Percentiles rank a stretch among this genome's conserved stretches.
Evolutionary conservation across 2,797 vertebrate species (phyloP).

Genomic region (Catamblyrhynchus diadema): DNA sequence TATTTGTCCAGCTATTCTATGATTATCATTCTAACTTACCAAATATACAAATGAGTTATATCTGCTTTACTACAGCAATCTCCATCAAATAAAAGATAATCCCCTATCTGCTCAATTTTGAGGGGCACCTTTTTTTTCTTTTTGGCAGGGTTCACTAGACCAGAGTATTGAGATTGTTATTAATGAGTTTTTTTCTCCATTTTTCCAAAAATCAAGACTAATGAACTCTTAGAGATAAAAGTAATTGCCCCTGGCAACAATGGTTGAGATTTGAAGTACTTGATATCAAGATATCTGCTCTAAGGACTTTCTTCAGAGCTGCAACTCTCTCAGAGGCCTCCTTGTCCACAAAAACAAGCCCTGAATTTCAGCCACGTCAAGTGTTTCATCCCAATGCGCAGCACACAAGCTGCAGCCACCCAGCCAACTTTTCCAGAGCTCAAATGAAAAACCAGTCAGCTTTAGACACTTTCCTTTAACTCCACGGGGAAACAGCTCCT

Average conservation of each 20-base stretch:
- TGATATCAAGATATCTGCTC: neutral
- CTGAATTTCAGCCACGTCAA: neutral
- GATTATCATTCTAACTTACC: neutral
- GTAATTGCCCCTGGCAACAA: neutral
- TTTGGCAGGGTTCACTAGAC: neutral
- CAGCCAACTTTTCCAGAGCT: neutral
- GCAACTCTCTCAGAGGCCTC: neutral
- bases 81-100: neutral
- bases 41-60: neutral
- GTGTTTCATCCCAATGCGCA: neutral
- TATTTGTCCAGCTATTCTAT: neutral
- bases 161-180: neutral
- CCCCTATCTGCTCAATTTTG: neutral
- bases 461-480: neutral
- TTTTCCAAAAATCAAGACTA: neutral
- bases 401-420: fast-evolving
- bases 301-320: neutral
- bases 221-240: neutral
- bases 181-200: fast-evolving
- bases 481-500: neutral
- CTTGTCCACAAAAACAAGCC: neutral
- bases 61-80: neutral
- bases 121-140: neutral
- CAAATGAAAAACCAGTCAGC: neutral
- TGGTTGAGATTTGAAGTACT: neutral